Base-by-base conservation (phyloP, 2,797 vertebrate genomes). In the Ambastaia sidthimunki region DNA sequence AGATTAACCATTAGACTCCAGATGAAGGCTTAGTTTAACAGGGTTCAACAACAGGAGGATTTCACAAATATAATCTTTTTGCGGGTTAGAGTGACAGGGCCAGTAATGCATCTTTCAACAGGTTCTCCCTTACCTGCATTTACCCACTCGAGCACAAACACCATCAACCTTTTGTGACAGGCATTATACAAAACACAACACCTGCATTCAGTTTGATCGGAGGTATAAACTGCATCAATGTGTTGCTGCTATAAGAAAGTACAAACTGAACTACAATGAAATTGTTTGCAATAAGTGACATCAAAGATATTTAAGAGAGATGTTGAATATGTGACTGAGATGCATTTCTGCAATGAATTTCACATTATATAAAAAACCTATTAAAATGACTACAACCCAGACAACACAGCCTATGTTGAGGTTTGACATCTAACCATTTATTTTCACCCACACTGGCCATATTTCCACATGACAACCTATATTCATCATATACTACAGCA, bases 181-280 rank as follows among this genome's bases (percentile, higher is more conserved):
- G 7, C 67, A 57, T 71, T 50, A 68, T 4, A 28, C 71, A 71
- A 15, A 69, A 54, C 76, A 55, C 13, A 71, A 71, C 55, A 62
- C 19, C 71, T 75, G 55, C 41, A 11, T 18, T 68, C 37, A 3
- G 59, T 72, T 34, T 63, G 41, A 62, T 66, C 60, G 37, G 60
- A 66, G 1, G 50, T 16, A 2, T 7, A 67, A 76, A 57, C 21
- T 28, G 7, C 50, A 55, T 75, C 10, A 54, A 7, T 63, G 10
- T 19, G 34, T 2, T 55, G 54, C 54, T 4, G 9, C 10, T 10
- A 55, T 59, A 12, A 59, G 23, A 12, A 59, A 25, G 57, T 59
- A 6, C n/a, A 13, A 23, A 13, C 62, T 55, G 16, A 67, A 55
- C 48, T 25, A 23, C 48, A 54, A 13, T 23, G 48, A 25, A 62